Evolutionary conservation across 2,113 vertebrate genomes (phyloP).

Genomic region (Brienomyrus brachyistius): DNA sequence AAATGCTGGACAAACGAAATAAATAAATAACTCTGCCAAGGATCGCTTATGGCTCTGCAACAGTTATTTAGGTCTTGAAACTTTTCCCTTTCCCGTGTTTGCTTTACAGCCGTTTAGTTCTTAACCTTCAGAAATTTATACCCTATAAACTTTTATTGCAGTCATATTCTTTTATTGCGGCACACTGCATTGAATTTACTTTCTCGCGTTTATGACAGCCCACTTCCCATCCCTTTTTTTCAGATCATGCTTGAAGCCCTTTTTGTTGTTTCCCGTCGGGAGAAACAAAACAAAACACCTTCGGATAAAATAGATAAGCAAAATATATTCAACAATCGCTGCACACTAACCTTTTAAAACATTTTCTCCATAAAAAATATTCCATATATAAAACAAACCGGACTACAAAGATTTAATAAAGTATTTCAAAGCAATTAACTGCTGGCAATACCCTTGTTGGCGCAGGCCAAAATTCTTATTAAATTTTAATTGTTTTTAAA

Average conservation of each 20-base stretch:
- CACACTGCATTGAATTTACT: slow-evolving; percentile 76
- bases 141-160: slow-evolving; percentile 99
- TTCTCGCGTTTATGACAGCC: slow-evolving; percentile 72
- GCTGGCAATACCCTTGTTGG: slow-evolving; percentile 10
- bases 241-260: slow-evolving; percentile 46
- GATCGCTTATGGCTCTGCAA: slow-evolving; percentile 28
- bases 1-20: slow-evolving; percentile 37
- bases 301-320: background rate
- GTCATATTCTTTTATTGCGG: slow-evolving; percentile 99
- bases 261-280: slow-evolving; percentile 60
- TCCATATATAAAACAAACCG: background rate
- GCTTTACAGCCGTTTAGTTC: slow-evolving; percentile 96
- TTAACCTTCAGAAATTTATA: slow-evolving; percentile 99
- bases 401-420: background rate
- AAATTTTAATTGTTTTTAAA: background rate
- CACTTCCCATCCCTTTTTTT: slow-evolving; percentile 59
- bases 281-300: slow-evolving; percentile 38
- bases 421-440: slow-evolving; percentile 20
- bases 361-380: background rate
- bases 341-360: background rate
- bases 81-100: slow-evolving; percentile 75
- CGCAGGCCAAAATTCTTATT: background rate
- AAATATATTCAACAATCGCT: background rate
- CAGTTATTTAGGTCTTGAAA: slow-evolving; percentile 65
- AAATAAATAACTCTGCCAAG: slow-evolving; percentile 16